Evolutionary conservation across 1,140 invertebrate genomes (phyloP).

Genomic region (Maniola jurtina): DNA sequence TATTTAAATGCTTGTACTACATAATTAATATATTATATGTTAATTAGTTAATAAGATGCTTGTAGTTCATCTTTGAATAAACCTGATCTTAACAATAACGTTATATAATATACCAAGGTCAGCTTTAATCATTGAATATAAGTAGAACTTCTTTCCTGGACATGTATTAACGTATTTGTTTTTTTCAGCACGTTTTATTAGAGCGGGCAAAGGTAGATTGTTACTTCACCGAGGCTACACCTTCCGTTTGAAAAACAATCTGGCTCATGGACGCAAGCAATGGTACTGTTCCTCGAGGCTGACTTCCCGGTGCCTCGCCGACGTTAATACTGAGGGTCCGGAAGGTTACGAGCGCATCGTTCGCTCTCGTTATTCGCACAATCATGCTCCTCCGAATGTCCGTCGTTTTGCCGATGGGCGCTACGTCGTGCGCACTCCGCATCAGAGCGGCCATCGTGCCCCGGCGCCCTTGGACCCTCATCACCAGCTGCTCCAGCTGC

Average conservation of each 20-base stretch:
- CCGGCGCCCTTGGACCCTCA: slow-evolving; percentile 68
- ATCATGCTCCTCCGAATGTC: slow-evolving; percentile 71
- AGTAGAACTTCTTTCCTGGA: slow-evolving; percentile 1
- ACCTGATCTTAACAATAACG: slow-evolving; percentile 5
- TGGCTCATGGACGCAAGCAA: slow-evolving; percentile 71
- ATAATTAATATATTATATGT: slow-evolving; percentile 1
- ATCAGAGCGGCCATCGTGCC: slow-evolving; percentile 69
- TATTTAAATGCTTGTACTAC: not conserved
- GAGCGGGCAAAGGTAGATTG: slow-evolving; percentile 68
- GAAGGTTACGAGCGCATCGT: slow-evolving; percentile 73
- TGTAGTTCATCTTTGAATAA: slow-evolving; percentile 5
- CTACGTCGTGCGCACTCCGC: slow-evolving; percentile 72
- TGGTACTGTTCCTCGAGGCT: slow-evolving; percentile 74
- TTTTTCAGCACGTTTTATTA: slow-evolving; percentile 67
- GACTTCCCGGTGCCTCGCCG: slow-evolving; percentile 68
- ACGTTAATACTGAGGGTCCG: slow-evolving; percentile 71
- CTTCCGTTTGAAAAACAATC: slow-evolving; percentile 71
- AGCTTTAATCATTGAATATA: slow-evolving; percentile 13
- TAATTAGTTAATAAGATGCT: slow-evolving; percentile 9
- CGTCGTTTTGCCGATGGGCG: slow-evolving; percentile 71
- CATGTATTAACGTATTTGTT: slow-evolving; percentile 38
- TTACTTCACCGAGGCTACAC: slow-evolving; percentile 71
- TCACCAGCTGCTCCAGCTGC: slow-evolving; percentile 68
- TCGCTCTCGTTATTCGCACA: slow-evolving; percentile 68
- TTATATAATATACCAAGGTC: slow-evolving; percentile 16